Evolutionary conservation across 2,888 invertebrate species (phyloP), one percentile per base, ranked within the genome.

Genomic region (Drosophila pegasa): DNA sequence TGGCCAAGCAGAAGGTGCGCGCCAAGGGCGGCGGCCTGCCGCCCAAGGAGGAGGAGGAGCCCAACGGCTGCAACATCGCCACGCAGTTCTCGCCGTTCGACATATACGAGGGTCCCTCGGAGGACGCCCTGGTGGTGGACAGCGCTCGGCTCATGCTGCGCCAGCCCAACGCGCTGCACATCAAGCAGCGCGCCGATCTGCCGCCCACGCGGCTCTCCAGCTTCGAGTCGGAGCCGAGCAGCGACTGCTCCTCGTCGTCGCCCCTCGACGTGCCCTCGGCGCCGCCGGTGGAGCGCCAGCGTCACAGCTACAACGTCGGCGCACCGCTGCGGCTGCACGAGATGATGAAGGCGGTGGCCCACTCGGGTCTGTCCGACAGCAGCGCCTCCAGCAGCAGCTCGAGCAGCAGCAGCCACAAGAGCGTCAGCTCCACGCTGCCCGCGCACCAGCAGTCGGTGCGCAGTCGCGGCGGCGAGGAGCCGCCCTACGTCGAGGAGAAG

Each of bases 71-170:
- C 43, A 37, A 22, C n/a, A 25, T 22, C 2, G 56, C 60, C 22
- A 71, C 58, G 18, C 83, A 84, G 38, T 84, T 88, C 41, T 7
- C 59, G 2, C 88, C 83, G 0, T 86, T 72, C 8, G 67, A 88
- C 1, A 12, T 41, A 16, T 84, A 84, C 41, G 84, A 84, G 0
- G 83, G 88, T 0, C 87, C 88, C 0, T 84, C 83, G 7, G 83
- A 84, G 57, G 83, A 84, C 47, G 77, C 88, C 0, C 68, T 84
- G 0, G 63, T 71, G 2, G 69, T 41, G 18, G 60, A 69, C 3
- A 47, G 55, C n/a, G 87, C 87, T 0, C 68, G 64, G 0, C 38
- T 31, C 0, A 33, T 80, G 45, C 58, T 86, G 18, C 47, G 41
- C 1, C 65, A 68, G n/a, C 67, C 71, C 1, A 65, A 55, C 2